A percentile compares a stretch with the other conserved stretches of the same genome.
phyloP scores from a whole-genome alignment of 2,113 vertebrate genomes.

The Odocoileus hemionus region DNA sequence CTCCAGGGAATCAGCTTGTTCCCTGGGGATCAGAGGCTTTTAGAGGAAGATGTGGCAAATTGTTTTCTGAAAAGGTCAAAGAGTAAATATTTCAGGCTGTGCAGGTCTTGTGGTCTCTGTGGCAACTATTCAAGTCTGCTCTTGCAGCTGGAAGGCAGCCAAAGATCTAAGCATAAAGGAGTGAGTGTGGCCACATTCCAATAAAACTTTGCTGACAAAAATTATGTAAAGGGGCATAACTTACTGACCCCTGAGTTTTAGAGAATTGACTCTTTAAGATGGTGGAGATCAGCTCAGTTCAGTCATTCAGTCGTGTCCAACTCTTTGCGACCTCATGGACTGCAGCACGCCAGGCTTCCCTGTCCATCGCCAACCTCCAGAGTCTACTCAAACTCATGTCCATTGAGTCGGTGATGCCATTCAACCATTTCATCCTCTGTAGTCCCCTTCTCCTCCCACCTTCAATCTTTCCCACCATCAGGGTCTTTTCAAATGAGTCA shows the following conservation, averaged over 20 bases:
- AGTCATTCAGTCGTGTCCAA: accelerated
- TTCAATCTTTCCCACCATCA: neutral
- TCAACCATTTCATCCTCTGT: neutral
- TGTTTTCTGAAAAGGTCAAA: neutral
- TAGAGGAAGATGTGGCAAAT: neutral
- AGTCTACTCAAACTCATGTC: neutral
- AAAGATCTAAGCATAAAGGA: neutral
- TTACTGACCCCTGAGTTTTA: neutral
- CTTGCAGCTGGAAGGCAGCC: neutral
- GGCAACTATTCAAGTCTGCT: neutral
- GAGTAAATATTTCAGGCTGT: neutral
- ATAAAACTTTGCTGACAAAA: slow-evolving; percentile 1
- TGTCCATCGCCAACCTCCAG: neutral
- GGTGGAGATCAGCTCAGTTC: neutral
- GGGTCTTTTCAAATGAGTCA: neutral
- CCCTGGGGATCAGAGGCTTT: neutral
- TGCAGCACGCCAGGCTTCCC: accelerated
- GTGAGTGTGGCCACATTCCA: neutral
- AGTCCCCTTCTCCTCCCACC: neutral
- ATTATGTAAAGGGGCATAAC: neutral
- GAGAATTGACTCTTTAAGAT: neutral
- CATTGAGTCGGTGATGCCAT: neutral
- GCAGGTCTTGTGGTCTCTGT: neutral
- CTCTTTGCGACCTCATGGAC: accelerated
- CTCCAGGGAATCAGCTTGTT: neutral